Percentiles rank a stretch among this genome's conserved stretches.
Evolutionary conservation across 1,140 invertebrate genomes (phyloP).

Genomic region (Homarus americanus): DNA sequence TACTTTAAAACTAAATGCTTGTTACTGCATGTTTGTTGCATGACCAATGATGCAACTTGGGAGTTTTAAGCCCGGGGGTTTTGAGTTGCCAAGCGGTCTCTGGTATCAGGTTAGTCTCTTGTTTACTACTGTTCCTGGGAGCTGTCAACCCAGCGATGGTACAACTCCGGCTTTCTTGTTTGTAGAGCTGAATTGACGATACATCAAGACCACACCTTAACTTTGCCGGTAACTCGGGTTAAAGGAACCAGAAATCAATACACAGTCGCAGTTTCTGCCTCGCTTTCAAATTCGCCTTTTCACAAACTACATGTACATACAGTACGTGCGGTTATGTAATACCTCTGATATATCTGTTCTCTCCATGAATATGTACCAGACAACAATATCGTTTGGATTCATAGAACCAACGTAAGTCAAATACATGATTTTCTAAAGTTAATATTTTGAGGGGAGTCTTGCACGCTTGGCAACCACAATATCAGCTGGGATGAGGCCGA

Average conservation of each 20-base stretch:
- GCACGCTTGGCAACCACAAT: background rate
- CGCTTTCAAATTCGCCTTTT: background rate
- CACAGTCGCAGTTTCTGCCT: background rate
- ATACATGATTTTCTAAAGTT: background rate
- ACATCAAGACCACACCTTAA: constrained; percentile 8
- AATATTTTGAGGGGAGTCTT: background rate
- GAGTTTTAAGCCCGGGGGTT: background rate
- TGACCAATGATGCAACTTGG: background rate
- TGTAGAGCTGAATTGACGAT: background rate
- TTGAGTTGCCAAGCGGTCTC: background rate
- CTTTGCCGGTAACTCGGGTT: background rate
- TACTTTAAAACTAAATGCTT: no score
- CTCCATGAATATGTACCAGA: background rate
- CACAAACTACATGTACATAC: background rate
- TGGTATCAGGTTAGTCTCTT: no score
- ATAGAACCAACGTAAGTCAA: background rate
- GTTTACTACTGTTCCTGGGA: background rate
- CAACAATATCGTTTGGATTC: background rate
- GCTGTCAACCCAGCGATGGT: background rate
- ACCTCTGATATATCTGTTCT: background rate
- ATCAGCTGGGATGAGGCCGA: background rate
- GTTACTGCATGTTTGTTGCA: background rate
- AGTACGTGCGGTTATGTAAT: background rate
- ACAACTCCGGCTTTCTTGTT: background rate
- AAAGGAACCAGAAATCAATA: background rate